Evolutionary conservation across 2,113 vertebrate genomes (phyloP), one percentile per base, ranked within the genome.

Genomic region (Rhynchopsitta pachyrhyncha): DNA sequence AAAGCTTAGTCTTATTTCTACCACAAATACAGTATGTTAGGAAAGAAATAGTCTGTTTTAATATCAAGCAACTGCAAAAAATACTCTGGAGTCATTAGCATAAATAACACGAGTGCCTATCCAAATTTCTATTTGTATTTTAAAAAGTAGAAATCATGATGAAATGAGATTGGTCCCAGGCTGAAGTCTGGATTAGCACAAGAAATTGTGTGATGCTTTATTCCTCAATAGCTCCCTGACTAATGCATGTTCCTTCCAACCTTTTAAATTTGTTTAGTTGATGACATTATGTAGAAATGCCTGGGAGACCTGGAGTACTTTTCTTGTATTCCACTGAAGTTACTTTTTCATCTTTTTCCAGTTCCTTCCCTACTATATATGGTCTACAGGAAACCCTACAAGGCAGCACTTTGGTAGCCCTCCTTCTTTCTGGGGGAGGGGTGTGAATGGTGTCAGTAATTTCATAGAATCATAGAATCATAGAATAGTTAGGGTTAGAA

Each of bases 271-370:
- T 88, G 25, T 73, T 88, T 83, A 35, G 25, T 69, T 86, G 78
- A 80, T 77, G 86, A 37, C 44, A 57, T 90, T 71, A 86, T 90
- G 49, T 86, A 68, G 53, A 88, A 94, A 79, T 53, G n/a, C 31
- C 37, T 69, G 33, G 20, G 60, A 88, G 28, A 91, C 27, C 28
- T 47, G 39, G n/a, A 93, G 41, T 73, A 52, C 35, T 77, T 96
- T 53, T 62, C 24, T 70, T 33, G 1, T 78, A 50, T 87, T 89
- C 78, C 52, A 64, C 3, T 84, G 59, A 67, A 42, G 27, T 62
- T 86, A 18, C 76, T 93, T 62, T 96, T 92, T 86, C 63, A 73
- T 52, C 73, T 81, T 83, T 73, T 55, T 92, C 73, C 67, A 59
- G 25, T 59, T 91, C 20, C 46, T 84, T 85, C 78, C 33, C 64